Evolutionary conservation across 2,113 vertebrate genomes (phyloP).

Genomic region (Lophotis ruficrista): DNA sequence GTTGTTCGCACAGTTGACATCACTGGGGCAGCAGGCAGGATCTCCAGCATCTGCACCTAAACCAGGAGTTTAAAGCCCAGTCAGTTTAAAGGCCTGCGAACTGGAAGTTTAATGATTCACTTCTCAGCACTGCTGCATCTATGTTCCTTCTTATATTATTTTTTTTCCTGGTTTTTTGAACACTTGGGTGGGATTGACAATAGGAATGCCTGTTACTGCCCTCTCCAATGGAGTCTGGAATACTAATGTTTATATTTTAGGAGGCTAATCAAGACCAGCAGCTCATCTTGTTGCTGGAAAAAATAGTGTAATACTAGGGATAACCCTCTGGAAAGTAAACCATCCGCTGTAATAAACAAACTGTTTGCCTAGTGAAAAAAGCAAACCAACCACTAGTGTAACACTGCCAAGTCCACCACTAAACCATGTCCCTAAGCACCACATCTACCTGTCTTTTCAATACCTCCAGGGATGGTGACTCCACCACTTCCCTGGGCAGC

Average conservation of each 20-base stretch:
- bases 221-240: no score
- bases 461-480: no score
- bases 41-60: background rate
- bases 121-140: background rate
- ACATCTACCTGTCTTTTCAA: no score
- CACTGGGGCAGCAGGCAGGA: no score
- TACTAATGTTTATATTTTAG: background rate
- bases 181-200: background rate
- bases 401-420: no score
- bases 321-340: background rate
- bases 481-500: no score
- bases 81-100: rapidly evolving
- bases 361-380: background rate
- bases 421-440: no score
- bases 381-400: background rate
- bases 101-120: background rate
- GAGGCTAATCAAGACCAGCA: background rate
- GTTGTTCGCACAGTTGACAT: background rate
- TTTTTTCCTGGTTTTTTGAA: background rate
- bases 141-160: background rate
- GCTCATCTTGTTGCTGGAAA: background rate
- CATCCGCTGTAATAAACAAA: background rate
- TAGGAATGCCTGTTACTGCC: background rate
- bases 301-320: background rate
- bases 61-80: rapidly evolving